Percentiles rank a stretch among this genome's conserved stretches.
Evolutionary conservation across 2,888 invertebrate genomes (phyloP).

Genomic region (Corythucha ciliata): DNA sequence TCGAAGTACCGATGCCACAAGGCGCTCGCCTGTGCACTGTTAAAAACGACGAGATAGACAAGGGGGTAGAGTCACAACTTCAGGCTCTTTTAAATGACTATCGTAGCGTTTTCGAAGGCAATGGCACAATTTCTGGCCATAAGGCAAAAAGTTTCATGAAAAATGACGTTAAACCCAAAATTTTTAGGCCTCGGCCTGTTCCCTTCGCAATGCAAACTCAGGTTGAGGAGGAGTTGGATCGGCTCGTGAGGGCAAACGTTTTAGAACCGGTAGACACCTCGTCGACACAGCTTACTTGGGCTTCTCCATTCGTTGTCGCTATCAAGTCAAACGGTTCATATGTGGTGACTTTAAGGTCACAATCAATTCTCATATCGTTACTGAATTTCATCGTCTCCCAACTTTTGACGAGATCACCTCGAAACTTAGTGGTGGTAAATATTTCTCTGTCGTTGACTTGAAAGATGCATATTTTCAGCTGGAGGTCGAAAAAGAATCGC

Average conservation of each 20-base stretch:
- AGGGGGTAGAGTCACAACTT: too few species aligned
- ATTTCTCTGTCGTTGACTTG: conserved; percentile 8
- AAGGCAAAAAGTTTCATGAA: not conserved
- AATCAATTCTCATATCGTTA: conserved; percentile 2
- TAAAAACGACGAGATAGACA: too few species aligned
- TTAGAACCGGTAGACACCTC: conserved; percentile 9
- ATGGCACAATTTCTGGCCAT: too few species aligned
- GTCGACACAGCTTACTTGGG: conserved; percentile 6
- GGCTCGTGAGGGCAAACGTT: not conserved
- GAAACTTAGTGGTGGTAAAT: conserved; percentile 1
- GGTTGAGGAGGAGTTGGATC: conserved; percentile 5
- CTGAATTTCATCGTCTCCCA: conserved; percentile 12
- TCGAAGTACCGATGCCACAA: too few species aligned
- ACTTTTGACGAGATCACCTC: conserved; percentile 12
- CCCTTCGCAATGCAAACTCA: conserved; percentile 6
- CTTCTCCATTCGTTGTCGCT: conserved; percentile 5
- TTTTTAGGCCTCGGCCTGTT: conserved; percentile 13
- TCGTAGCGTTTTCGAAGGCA: too few species aligned
- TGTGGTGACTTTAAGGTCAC: conserved; percentile 13
- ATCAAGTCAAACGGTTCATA: conserved; percentile 3
- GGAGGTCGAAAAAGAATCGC: conserved; percentile 6
- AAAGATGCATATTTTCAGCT: conserved; percentile 11
- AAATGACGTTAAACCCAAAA: not conserved
- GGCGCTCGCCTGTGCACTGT: too few species aligned
- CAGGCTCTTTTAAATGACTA: too few species aligned